A percentile compares a stretch with the other conserved stretches of the same genome.
Conservation (phyloP, 2,888 invertebrate species). For the Lasioglossum marginatum region DNA sequence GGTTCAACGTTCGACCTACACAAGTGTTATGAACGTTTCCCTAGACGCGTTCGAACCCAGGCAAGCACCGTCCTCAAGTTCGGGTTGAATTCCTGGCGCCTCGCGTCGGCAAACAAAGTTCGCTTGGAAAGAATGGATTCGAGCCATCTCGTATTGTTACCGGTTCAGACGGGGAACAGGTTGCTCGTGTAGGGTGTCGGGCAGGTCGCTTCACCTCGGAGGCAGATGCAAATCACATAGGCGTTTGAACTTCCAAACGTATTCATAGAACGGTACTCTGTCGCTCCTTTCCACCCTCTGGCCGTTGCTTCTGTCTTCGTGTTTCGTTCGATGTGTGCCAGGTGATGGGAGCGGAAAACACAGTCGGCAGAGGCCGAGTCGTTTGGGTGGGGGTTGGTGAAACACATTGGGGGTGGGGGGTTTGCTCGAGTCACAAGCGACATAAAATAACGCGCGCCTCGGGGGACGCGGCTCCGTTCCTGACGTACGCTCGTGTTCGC, state of each 20-base stretch:
- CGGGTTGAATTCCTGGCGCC: background rate
- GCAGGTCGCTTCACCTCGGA: constrained; percentile 42
- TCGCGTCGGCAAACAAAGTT: background rate
- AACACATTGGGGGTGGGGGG: background rate
- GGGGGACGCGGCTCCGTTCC: constrained; percentile 57
- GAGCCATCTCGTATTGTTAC: constrained; percentile 4
- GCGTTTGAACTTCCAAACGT: constrained; percentile 77
- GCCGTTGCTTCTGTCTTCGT: constrained; percentile 53
- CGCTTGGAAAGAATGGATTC: background rate
- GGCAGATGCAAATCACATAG: constrained; percentile 75
- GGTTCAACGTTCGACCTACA: background rate
- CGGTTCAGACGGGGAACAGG: constrained; percentile 3
- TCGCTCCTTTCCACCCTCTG: constrained; percentile 36
- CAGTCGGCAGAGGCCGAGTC: background rate
- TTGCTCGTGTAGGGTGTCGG: background rate
- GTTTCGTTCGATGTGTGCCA: constrained; percentile 59
- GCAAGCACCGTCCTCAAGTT: background rate
- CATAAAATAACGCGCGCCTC: constrained; percentile 74
- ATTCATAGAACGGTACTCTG: constrained; percentile 73
- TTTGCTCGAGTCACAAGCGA: constrained; percentile 67
- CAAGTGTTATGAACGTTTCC: no score
- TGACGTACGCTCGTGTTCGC: constrained; percentile 48
- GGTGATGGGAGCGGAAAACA: constrained; percentile 19
- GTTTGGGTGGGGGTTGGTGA: background rate
- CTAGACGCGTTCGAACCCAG: background rate